These are phyloP conservation scores for Lucilia sericata DNA, from an alignment of 1,140 invertebrate genomes.

Conservation along the genomic window DNA sequence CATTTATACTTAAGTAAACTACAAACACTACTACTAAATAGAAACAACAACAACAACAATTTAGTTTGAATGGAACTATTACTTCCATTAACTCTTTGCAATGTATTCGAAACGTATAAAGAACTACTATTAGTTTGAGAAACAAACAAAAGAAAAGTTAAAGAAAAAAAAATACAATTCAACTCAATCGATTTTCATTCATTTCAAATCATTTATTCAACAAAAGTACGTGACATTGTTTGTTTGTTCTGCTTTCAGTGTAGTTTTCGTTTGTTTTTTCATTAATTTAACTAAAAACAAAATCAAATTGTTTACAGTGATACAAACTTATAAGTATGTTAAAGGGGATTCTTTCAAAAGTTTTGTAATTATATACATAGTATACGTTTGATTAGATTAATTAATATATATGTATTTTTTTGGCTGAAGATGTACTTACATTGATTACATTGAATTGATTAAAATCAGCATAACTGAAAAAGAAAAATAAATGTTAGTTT, in stretches of 20 bases:
- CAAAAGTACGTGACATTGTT: constrained; percentile 2
- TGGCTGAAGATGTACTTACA: background rate
- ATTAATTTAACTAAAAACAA: background rate
- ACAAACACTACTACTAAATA: background rate
- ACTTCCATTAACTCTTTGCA: constrained; percentile 1
- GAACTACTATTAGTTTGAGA: background rate
- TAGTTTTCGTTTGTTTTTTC: background rate
- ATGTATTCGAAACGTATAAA: background rate
- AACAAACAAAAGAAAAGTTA: background rate
- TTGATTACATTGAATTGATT: background rate
- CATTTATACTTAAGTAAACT: background rate
- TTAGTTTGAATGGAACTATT: background rate
- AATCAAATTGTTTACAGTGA: constrained; percentile 3
- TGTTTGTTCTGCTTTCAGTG: background rate
- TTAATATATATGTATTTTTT: background rate
- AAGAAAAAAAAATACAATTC: background rate
- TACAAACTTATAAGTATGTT: background rate
- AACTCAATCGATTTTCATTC: constrained; percentile 20
- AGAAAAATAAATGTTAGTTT: background rate
- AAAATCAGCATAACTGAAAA: background rate
- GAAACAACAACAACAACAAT: background rate
- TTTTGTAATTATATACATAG: background rate
- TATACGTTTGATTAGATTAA: constrained; percentile 17
- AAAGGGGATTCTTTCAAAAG: too few relatives aligned
- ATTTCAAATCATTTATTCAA: background rate